Base-by-base conservation (phyloP, 1,140 invertebrate genomes). In the Nylanderia fulva region DNA sequence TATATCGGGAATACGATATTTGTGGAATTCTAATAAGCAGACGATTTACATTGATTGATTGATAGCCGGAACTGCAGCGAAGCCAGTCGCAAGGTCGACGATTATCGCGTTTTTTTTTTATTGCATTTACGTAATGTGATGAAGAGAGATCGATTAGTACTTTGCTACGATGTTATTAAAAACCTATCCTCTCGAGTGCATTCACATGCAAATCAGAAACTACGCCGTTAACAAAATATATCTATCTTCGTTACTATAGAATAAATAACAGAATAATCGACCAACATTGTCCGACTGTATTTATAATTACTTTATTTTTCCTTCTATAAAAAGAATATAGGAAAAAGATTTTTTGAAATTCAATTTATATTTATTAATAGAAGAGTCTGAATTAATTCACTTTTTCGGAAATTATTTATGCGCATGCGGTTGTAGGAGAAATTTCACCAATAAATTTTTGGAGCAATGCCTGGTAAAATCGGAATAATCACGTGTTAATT, bases 41-140 rank as follows among this genome's bases (percentile, higher is more conserved):
- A 68, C 56, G 1, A 27, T 68, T 79, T 79, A 61, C 64, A 27
- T 77, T 58, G n/a, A 76, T 48, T 29, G 24, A 66, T 42, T 68
- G 54, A 21, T n/a, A 27, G 18, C 13, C 45, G 48, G 21, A 68
- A 52, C 13, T 39, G 15, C 61, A 27, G 4, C 21, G 27, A 77
- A 9, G 33, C 7, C 2, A n/a, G 15, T 66, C 54, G 42, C 21
- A 68, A 79, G 48, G 33, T 68, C 45, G 6, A 39, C 18, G 45
- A 68, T 54, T 68, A 68, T 54, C 6, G 21, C 48, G 39, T 54
- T 27, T 54, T 79, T 56, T 68, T 79, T n/a, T 54, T 24, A 11
- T 24, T 39, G 45, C 15, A n/a, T 11, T 68, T 79, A 56, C 21
- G 9, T 79, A 77, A 64, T 33, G 13, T 36, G 7, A 5, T 1